Evolutionary conservation across 2,888 invertebrate genomes (phyloP).

Genomic region (Enchytraeus crypticus): DNA sequence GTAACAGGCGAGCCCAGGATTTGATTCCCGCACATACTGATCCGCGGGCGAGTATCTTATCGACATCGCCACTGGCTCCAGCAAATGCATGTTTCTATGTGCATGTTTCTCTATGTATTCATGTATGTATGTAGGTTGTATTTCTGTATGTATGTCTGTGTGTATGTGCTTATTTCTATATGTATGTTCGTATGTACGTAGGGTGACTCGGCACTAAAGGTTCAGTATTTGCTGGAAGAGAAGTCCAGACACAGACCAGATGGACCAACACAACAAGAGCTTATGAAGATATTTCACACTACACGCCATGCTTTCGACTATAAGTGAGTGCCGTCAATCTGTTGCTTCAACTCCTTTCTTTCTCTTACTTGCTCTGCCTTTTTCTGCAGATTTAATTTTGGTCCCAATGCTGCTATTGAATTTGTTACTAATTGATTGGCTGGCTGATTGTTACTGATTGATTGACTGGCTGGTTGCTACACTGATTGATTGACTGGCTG

Average conservation of each 20-base stretch:
- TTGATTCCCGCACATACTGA: no score
- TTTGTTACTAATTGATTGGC: no score
- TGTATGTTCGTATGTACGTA: slow-evolving; percentile 12
- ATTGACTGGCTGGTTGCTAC: no score
- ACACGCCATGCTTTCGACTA: slow-evolving; percentile 14
- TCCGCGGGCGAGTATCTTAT: no score
- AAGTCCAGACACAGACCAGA: slow-evolving; percentile 33
- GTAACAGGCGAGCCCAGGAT: no score
- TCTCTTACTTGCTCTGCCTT: neutral
- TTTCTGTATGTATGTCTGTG: neutral
- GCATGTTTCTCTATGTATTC: neutral
- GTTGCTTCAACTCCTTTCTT: no score
- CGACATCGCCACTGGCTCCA: no score
- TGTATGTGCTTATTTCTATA: neutral
- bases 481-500: no score
- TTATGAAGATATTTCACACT: slow-evolving; percentile 19
- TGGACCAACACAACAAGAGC: slow-evolving; percentile 18
- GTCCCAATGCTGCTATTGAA: no score
- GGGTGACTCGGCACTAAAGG: slow-evolving; percentile 56
- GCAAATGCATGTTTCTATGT: no score
- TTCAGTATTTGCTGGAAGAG: slow-evolving; percentile 48
- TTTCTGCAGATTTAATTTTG: neutral
- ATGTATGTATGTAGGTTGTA: neutral
- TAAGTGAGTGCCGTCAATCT: neutral
- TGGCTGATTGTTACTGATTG: no score